Percentiles rank a stretch among this genome's conserved stretches.
Evolutionary conservation across 2,113 vertebrate genomes (phyloP).

Genomic region (Tamias sibiricus): DNA sequence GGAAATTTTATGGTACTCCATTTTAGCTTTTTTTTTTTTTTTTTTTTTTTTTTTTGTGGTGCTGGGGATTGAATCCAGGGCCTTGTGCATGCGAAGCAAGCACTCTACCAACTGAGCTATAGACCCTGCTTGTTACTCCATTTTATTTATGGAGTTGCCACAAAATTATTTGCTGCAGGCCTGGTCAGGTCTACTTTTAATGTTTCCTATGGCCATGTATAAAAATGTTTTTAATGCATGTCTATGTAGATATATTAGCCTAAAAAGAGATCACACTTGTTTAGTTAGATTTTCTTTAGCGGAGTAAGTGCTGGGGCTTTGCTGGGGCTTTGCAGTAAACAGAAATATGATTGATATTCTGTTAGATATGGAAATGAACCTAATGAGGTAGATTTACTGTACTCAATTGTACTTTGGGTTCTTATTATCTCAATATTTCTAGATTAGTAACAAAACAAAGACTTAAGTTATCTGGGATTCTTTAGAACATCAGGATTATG

Average conservation of each 20-base stretch:
- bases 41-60: no score
- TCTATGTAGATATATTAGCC: neutral
- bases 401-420: neutral
- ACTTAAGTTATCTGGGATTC: neutral
- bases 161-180: neutral
- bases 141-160: neutral
- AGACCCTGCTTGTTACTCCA: neutral
- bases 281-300: conserved; percentile 18
- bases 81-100: no score
- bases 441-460: conserved; percentile 39
- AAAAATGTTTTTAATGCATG: neutral
- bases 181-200: neutral
- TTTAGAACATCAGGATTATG: neutral
- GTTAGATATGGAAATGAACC: neutral
- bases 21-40: neutral
- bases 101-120: no score
- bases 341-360: conserved; percentile 10
- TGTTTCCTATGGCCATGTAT: neutral
- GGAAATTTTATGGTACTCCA: neutral
- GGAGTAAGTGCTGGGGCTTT: neutral
- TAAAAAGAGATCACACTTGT: neutral
- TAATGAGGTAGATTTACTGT: neutral
- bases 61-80: no score
- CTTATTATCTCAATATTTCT: conserved; percentile 37
- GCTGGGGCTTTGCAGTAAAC: neutral